Base-by-base conservation (phyloP, 2,113 vertebrate genomes). In the Lycaon pictus region DNA sequence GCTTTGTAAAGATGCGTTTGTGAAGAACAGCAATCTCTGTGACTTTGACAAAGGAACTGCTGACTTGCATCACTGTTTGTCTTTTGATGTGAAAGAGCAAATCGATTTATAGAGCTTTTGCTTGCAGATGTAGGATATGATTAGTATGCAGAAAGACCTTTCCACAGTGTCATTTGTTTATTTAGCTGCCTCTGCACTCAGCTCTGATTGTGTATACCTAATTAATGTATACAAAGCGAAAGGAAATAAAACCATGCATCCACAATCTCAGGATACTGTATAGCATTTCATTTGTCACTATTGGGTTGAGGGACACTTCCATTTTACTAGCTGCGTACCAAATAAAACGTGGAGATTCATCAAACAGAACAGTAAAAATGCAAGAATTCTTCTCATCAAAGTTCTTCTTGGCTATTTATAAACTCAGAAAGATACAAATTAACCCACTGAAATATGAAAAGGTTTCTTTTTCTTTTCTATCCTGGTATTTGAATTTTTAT, bases 61-160 rank as follows among this genome's bases (percentile, higher is more conserved):
- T 99, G 99, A 99, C 99, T 99, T 99, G 99, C 99, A 99, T 99
- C 99, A 98, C 99, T 99, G 99, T 99, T 99, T 99, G 99, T 99
- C 99, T 99, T 99, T 99, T 99, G 99, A 99, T 99, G 99, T 99
- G 99, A 99, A 99, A 99, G 99, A 99, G 99, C 99, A 99, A 99
- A 99, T 99, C 99, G 99, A 99, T 99, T 99, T 99, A 99, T 99
- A 98, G 99, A 98, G 98, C 99, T 99, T 99, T 99, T 99, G 99
- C 98, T 98, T 98, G 99, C 99, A 99, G 99, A 99, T 98, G 99
- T 98, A 99, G 99, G 98, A 99, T 99, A 99, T 99, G 99, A 99
- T 99, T 99, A 99, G 99, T 99, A 99, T 99, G 99, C 99, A 99
- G 98, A 99, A 99, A 99, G 99, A 98, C 98, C 99, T 99, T 99